Conservation (phyloP, 2,797 vertebrate species). For the Anguilla megastoma region DNA sequence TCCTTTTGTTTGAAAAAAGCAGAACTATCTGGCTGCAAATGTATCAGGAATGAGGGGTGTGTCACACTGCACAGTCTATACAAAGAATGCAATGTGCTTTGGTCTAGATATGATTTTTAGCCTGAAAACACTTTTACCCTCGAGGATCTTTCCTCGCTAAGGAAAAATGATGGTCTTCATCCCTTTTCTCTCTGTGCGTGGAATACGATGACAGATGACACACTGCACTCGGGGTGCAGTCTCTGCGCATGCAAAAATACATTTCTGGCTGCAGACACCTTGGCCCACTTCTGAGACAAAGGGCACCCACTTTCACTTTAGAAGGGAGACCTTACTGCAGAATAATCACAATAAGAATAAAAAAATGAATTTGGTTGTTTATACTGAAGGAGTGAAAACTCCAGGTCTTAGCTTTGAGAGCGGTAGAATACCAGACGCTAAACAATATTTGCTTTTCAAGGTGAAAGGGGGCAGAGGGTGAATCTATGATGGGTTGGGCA, state of each 20-base stretch:
- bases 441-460: neutral
- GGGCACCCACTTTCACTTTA: neutral
- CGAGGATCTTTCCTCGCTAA: neutral
- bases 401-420: neutral
- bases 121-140: neutral
- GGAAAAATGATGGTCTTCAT: neutral
- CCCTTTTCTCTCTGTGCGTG: neutral
- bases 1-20: neutral
- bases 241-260: neutral
- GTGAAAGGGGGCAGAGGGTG: neutral
- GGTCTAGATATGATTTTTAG: neutral
- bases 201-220: constrained; percentile 1
- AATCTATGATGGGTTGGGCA: neutral
- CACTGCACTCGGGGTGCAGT: neutral
- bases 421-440: neutral
- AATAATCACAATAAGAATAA: neutral
- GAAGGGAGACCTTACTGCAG: neutral
- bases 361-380: constrained; percentile 8
- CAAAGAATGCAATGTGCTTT: neutral
- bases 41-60: neutral
- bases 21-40: neutral
- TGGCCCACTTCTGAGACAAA: neutral
- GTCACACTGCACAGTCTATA: neutral
- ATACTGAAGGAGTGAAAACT: neutral
- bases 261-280: neutral